Base-by-base conservation (phyloP, 2,797 vertebrate species). In the Crocidura indochinensis region DNA sequence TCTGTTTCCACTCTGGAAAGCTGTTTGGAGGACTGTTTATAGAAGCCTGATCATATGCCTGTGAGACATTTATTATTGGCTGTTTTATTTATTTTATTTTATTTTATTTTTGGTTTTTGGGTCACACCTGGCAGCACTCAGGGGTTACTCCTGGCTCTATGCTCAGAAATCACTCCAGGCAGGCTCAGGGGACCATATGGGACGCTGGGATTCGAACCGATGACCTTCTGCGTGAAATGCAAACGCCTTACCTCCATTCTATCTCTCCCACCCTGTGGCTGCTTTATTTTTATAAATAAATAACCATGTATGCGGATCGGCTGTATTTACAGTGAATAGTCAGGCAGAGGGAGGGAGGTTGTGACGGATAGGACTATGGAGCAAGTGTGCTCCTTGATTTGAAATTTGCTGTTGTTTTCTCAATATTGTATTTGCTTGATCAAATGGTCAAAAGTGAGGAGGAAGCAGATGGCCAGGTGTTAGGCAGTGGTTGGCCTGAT, bases 351-450 rank as follows among this genome's bases (percentile, higher is more conserved):
- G 44, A 24, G 56, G 56, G 4, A 20, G 79, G 27, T 12, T 15
- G 2, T n/a, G 62, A 27, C 17, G 2, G 10, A n/a, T 20, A 2
- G n/a, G 9, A 1, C 24, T 5, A 0, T 1, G 0, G 71, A 62
- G 38, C 38, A 38, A 74, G 49, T 31, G 49, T 38, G 29, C 0
- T 0, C 38, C 2, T 51, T 47, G 26, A 6, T 44, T 38, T 17
- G 67, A 17, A 31, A 74, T 29, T 12, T 47, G 46, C 49, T 31
- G 15, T 62, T 31, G 60, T 47, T 22, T 75, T 88, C 49, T 84
- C n/a, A 71, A 62, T 67, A 24, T 56, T 2, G 2, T 15, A 29
- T 75, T 29, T 83, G 79, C 46, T 85, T 88, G 22, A 5, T 0
- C 0, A 51, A 27, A 22, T 65, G 31, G 24, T 47, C 31, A 2